Conservation (phyloP, 2,888 invertebrate genomes). For the Gordius sp. region DNA sequence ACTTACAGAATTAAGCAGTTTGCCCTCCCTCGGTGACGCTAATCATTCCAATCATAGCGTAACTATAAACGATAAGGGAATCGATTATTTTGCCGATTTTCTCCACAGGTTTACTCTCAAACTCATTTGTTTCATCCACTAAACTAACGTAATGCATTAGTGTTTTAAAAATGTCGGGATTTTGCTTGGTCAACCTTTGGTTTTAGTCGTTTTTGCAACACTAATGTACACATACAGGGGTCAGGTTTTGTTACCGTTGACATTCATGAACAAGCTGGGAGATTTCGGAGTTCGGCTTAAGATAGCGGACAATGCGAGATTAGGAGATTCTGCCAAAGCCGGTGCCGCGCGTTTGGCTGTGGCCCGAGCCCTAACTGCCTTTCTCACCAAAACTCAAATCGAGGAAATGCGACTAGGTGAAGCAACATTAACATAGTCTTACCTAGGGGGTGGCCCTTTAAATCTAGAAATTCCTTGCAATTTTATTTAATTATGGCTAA, state of each 20-base stretch:
- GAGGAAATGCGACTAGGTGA: slow-evolving; percentile 62
- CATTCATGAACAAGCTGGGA: background rate
- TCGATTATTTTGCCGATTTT: background rate
- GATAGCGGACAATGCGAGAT: background rate
- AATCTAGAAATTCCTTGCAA: background rate
- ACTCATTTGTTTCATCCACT: background rate
- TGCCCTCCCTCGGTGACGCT: too few species aligned
- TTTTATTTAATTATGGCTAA: too few species aligned
- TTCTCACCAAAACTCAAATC: slow-evolving; percentile 46
- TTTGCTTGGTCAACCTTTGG: too few species aligned
- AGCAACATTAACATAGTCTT: slow-evolving; percentile 22
- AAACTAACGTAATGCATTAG: too few species aligned
- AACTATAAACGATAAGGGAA: too few species aligned
- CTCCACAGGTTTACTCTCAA: background rate
- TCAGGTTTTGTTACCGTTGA: background rate
- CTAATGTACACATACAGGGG: too few species aligned
- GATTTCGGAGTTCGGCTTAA: background rate
- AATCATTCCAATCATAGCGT: too few species aligned
- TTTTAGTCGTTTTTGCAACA: too few species aligned
- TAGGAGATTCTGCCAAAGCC: slow-evolving; percentile 43
- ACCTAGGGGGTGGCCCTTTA: background rate
- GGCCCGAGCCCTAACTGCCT: slow-evolving; percentile 51
- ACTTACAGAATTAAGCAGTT: too few species aligned
- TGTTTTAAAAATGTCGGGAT: too few species aligned
- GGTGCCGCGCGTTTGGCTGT: slow-evolving; percentile 66